A percentile compares a stretch with the other conserved stretches of the same genome.
Evolutionary conservation across 2,888 invertebrate genomes (phyloP).

Genomic region (Lordiphosa andalusiaca): DNA sequence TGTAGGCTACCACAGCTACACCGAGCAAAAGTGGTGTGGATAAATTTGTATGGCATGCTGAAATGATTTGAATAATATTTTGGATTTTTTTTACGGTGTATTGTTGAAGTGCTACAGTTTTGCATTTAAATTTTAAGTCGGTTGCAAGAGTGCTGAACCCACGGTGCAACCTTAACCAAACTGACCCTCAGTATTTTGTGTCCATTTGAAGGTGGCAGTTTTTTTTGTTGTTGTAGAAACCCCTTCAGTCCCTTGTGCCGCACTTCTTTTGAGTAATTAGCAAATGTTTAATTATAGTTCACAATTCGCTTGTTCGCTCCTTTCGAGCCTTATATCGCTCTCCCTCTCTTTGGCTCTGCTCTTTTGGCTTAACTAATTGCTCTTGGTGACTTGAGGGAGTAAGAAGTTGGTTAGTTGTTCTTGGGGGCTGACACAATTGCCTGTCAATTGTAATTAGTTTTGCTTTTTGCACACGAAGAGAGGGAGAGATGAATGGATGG

Average conservation of each 20-base stretch:
- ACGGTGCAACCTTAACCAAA: too few species aligned
- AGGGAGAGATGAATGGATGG: conserved; percentile 11
- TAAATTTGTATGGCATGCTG: too few species aligned
- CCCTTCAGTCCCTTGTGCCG: conserved; percentile 17
- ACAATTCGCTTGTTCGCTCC: conserved; percentile 45
- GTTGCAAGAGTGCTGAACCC: too few species aligned
- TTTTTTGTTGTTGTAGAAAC: conserved; percentile 46
- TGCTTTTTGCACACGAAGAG: conserved; percentile 62
- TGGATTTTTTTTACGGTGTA: background rate
- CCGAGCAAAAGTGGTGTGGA: conserved; percentile 1
- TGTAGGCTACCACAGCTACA: conserved; percentile 5
- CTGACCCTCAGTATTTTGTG: background rate
- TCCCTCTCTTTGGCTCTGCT: conserved; percentile 23
- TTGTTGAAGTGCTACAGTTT: background rate
- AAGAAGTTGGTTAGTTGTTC: conserved; percentile 21
- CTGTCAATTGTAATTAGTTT: conserved; percentile 76
- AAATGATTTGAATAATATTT: too few species aligned
- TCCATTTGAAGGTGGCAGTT: conserved; percentile 62
- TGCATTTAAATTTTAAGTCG: background rate
- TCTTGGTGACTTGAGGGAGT: conserved; percentile 33
- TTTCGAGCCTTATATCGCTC: conserved; percentile 25
- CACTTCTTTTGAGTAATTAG: conserved; percentile 68
- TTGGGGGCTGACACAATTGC: conserved; percentile 54
- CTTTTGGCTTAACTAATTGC: conserved; percentile 74
- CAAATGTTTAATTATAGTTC: conserved; percentile 74